Conservation (phyloP, 2,888 invertebrate genomes). For the Leptinotarsa juncta region DNA sequence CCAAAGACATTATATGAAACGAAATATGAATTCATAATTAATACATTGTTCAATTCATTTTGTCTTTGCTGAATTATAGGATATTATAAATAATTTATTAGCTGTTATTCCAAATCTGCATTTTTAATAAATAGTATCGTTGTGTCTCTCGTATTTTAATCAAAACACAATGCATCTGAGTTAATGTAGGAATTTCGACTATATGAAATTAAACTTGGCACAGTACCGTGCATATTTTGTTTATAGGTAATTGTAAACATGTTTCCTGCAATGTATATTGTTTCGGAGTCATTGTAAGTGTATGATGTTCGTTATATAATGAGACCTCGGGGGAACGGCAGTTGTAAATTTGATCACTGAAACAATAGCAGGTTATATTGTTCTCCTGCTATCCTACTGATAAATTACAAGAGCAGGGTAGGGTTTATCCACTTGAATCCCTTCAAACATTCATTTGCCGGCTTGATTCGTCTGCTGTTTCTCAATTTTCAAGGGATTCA, state of each 20-base stretch:
- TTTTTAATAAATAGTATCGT: too few species aligned
- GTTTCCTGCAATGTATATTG: conserved; percentile 16
- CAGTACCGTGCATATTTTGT: background rate
- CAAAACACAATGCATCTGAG: too few species aligned
- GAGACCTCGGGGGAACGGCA: conserved; percentile 8
- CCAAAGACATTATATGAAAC: too few species aligned
- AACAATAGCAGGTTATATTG: conserved; percentile 3
- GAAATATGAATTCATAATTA: too few species aligned
- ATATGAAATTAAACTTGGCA: too few species aligned
- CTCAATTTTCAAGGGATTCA: background rate
- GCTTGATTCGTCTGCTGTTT: background rate
- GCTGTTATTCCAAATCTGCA: too few species aligned
- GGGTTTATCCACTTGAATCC: background rate
- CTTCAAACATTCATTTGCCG: background rate
- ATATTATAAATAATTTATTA: too few species aligned
- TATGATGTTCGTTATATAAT: conserved; percentile 14
- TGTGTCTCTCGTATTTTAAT: too few species aligned
- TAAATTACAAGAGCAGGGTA: background rate
- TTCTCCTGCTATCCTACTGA: background rate
- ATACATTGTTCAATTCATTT: too few species aligned
- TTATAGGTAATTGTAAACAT: conserved; percentile 5
- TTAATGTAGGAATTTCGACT: too few species aligned
- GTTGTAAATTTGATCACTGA: conserved; percentile 6
- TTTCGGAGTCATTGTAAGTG: conserved; percentile 9
- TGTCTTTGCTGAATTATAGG: too few species aligned